Conservation (phyloP, 2,888 invertebrate genomes). For the Xanthorhoe designata region DNA sequence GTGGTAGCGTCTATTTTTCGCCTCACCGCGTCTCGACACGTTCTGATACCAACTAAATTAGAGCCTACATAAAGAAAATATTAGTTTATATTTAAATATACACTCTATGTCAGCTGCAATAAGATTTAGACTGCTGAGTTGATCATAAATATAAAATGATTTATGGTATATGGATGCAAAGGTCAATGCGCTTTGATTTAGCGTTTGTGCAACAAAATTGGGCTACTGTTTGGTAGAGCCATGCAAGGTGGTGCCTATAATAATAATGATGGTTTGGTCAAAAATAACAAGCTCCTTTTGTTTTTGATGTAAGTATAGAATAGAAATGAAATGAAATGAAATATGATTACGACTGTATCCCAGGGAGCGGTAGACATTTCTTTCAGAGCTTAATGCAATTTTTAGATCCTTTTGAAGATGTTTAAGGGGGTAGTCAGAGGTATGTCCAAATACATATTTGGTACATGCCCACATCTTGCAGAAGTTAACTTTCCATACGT, state of each 20-base stretch:
- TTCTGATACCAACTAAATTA: constrained; percentile 48
- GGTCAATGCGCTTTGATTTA: constrained; percentile 45
- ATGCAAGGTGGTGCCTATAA: neutral
- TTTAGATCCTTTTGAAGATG: too few relatives aligned
- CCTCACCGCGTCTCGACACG: constrained; percentile 59
- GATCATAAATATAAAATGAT: constrained; percentile 27
- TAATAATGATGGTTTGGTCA: neutral
- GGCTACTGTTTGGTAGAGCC: constrained; percentile 23
- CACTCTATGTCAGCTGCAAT: constrained; percentile 15
- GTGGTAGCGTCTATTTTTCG: constrained; percentile 66
- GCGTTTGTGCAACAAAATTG: constrained; percentile 13
- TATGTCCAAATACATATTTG: too few relatives aligned
- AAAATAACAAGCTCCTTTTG: neutral
- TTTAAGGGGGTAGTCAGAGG: too few relatives aligned
- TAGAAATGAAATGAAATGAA: too few relatives aligned
- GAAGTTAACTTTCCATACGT: too few relatives aligned
- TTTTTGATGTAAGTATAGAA: too few relatives aligned
- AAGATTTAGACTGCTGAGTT: constrained; percentile 27
- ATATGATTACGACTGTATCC: too few relatives aligned
- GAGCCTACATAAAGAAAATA: constrained; percentile 25
- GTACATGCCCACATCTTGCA: too few relatives aligned
- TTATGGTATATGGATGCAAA: constrained; percentile 36
- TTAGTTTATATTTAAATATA: constrained; percentile 8
- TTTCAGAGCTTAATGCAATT: too few relatives aligned
- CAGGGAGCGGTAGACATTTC: too few relatives aligned